Evolutionary conservation across 2,113 vertebrate genomes (phyloP).

Genomic region (Toxotes chatareus): DNA sequence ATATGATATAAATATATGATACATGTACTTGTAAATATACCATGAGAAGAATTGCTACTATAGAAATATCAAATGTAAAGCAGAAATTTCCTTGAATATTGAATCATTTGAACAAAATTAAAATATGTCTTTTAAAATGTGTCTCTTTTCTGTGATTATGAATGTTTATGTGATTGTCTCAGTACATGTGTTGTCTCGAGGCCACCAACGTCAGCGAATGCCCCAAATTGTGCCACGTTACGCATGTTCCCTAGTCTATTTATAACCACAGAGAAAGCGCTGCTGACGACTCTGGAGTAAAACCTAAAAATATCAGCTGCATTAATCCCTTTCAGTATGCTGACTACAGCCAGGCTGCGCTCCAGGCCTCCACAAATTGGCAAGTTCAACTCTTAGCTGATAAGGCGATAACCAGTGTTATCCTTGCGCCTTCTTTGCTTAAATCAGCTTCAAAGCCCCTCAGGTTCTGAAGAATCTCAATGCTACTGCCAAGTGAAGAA

Average conservation of each 20-base stretch:
- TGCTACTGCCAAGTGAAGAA: background rate
- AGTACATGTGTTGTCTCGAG: background rate
- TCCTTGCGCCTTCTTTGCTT: conserved; percentile 62
- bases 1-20: conserved; percentile 44
- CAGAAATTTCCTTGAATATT: conserved; percentile 50
- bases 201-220: background rate
- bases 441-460: conserved; percentile 75
- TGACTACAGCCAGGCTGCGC: conserved; percentile 52
- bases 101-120: conserved; percentile 74
- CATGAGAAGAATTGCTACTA: conserved; percentile 36
- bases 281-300: conserved; percentile 58
- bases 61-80: conserved; percentile 67
- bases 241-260: conserved; percentile 32
- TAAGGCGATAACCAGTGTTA: conserved; percentile 80
- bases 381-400: conserved; percentile 73
- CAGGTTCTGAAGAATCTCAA: conserved; percentile 28
- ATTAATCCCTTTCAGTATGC: conserved; percentile 62
- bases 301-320: conserved; percentile 68
- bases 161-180: conserved; percentile 21
- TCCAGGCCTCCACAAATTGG: conserved; percentile 42
- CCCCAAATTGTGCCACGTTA: background rate
- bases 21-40: conserved; percentile 75
- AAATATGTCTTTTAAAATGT: conserved; percentile 76
- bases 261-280: conserved; percentile 48
- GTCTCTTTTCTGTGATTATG: conserved; percentile 23